These are phyloP conservation scores for Philypnodon macrostomus DNA, from an alignment of 2,797 vertebrate species.

Conservation along the genomic window DNA sequence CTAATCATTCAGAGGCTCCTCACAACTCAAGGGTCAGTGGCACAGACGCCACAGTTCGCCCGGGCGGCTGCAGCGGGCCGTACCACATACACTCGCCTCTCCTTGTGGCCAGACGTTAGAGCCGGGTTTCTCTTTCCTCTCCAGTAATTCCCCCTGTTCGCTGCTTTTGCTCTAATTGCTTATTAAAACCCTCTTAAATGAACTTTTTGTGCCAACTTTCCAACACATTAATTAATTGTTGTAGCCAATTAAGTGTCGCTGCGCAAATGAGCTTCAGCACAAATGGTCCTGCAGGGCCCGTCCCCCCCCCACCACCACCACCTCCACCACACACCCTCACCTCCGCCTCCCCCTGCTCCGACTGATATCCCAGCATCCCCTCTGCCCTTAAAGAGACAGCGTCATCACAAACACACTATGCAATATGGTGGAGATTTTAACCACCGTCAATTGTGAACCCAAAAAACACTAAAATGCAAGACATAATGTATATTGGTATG, in stretches of 20 bases:
- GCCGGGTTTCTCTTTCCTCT: constrained; percentile 64
- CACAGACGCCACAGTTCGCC: constrained; percentile 16
- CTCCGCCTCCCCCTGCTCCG: constrained; percentile 25
- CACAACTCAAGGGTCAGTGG: constrained; percentile 47
- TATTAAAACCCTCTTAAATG: constrained; percentile 85
- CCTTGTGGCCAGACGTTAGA: constrained; percentile 47
- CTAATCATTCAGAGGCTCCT: constrained; percentile 35
- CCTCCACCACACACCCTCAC: constrained; percentile 1
- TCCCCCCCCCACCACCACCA: constrained; percentile 50
- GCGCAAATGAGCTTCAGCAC: constrained; percentile 97
- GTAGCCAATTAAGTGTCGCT: constrained; percentile 99
- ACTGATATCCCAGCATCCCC: constrained; percentile 67
- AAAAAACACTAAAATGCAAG: no score
- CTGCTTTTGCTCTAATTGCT: constrained; percentile 79
- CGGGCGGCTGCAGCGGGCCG: constrained; percentile 14
- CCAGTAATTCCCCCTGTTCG: constrained; percentile 70
- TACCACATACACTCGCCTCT: constrained; percentile 17
- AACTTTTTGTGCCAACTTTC: constrained; percentile 96
- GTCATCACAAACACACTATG: constrained; percentile 20
- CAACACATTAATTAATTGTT: constrained; percentile 99
- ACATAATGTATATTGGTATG: no score
- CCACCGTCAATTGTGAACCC: no score
- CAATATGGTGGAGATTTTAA: constrained; percentile 15
- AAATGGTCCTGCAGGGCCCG: constrained; percentile 92
- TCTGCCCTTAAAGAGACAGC: constrained; percentile 69